Conservation (phyloP, 2,888 invertebrate genomes). For the Pardosa pseudoannulata region DNA sequence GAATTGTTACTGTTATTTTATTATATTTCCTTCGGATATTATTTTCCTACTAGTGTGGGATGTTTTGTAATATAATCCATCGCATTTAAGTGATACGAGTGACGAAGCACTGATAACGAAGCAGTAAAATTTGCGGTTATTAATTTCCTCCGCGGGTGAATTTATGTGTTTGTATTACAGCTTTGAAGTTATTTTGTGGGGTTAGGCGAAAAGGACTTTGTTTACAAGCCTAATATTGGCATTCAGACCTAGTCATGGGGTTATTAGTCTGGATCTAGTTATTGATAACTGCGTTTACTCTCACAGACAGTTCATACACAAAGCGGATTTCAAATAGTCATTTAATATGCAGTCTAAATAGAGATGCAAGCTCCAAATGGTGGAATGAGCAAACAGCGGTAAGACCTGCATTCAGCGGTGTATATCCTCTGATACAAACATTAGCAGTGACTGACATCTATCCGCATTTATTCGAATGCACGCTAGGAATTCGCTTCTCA, state of each 20-base stretch:
- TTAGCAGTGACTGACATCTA: background rate
- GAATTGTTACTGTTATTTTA: too few species aligned
- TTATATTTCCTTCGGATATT: too few species aligned
- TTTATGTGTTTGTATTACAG: background rate
- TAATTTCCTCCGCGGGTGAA: background rate
- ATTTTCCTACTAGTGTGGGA: too few species aligned
- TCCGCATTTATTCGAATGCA: background rate
- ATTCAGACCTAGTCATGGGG: background rate
- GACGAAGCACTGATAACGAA: too few species aligned
- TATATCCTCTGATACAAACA: background rate
- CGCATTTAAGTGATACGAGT: too few species aligned
- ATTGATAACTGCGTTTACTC: background rate
- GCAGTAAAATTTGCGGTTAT: background rate
- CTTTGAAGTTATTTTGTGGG: background rate
- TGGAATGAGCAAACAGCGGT: background rate
- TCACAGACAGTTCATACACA: background rate
- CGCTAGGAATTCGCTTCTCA: background rate
- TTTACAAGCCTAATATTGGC: background rate
- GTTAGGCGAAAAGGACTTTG: background rate
- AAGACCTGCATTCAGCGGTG: background rate
- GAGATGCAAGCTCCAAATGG: background rate
- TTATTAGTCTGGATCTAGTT: background rate
- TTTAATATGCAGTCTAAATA: slow-evolving; percentile 3
- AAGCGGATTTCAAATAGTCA: slow-evolving; percentile 6
- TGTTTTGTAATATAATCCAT: too few species aligned